Evolutionary conservation across 2,888 invertebrate genomes (phyloP).

Genomic region (Chymomyza procnemis): DNA sequence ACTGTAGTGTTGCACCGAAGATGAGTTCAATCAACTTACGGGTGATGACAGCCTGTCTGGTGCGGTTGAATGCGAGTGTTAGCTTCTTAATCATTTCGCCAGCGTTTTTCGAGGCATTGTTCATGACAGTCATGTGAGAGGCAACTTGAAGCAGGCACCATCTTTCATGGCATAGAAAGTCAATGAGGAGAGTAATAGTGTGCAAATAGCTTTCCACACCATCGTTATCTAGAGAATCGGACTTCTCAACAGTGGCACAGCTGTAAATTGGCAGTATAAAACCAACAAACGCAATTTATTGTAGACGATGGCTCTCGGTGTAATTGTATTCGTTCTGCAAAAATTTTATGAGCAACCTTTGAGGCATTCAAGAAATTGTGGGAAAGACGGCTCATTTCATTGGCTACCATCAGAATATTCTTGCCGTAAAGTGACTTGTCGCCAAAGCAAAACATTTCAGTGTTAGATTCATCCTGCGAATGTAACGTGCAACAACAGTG

Average conservation of each 20-base stretch:
- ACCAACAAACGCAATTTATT: constrained; percentile 97
- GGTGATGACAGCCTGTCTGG: constrained; percentile 98
- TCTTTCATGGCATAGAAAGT: constrained; percentile 98
- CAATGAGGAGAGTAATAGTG: constrained; percentile 94
- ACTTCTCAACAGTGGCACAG: constrained; percentile 86
- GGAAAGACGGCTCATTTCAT: constrained; percentile 94
- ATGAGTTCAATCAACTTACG: constrained; percentile 99
- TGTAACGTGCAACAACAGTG: constrained; percentile 91
- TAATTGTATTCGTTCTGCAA: constrained; percentile 89
- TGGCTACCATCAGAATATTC: constrained; percentile 91
- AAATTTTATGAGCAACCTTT: constrained; percentile 88
- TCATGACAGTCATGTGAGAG: constrained; percentile 99
- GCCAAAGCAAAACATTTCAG: constrained; percentile 94
- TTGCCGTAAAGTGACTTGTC: constrained; percentile 93
- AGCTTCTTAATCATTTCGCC: constrained; percentile 99
- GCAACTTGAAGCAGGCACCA: constrained; percentile 98
- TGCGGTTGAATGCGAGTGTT: constrained; percentile 97
- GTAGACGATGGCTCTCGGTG: constrained; percentile 93
- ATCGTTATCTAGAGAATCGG: constrained; percentile 94
- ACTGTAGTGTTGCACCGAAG: constrained; percentile 83
- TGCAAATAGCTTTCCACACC: constrained; percentile 96
- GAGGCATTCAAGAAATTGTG: constrained; percentile 96
- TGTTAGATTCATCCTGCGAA: constrained; percentile 84
- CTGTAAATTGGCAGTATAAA: constrained; percentile 93
- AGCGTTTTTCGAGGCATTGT: constrained; percentile 99